phyloP scores from a whole-genome alignment of 2,888 invertebrate genomes.

The Omphaloscelis lunosa region DNA sequence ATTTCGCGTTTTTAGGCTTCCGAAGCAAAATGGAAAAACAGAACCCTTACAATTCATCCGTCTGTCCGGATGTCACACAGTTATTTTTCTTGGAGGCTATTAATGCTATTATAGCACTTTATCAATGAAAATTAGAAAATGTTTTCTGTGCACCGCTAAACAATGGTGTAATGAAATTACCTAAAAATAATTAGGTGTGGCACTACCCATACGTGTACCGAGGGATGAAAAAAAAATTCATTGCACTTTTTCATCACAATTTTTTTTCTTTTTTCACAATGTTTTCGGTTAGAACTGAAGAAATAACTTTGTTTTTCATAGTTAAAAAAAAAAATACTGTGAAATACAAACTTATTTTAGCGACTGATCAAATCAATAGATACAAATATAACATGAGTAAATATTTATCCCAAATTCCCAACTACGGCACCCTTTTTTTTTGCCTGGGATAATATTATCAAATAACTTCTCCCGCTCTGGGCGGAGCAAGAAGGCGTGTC shows the following conservation, averaged over 20 bases:
- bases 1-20: not conserved
- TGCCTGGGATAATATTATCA: too few relatives aligned
- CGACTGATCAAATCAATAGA: not conserved
- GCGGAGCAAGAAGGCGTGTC: too few relatives aligned
- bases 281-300: not conserved
- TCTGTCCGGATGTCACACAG: not conserved
- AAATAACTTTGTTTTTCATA: not conserved
- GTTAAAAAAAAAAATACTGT: too few relatives aligned
- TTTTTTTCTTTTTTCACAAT: not conserved
- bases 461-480: too few relatives aligned
- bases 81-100: not conserved
- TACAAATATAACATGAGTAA: not conserved
- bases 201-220: not conserved
- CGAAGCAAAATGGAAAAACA: not conserved
- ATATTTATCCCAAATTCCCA: not conserved
- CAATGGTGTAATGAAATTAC: too few relatives aligned
- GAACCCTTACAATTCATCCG: too few relatives aligned
- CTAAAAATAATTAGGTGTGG: too few relatives aligned
- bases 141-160: too few relatives aligned
- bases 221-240: not conserved
- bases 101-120: not conserved
- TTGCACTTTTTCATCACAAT: not conserved
- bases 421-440: not conserved
- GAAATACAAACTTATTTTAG: not conserved
- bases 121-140: not conserved